phyloP scores from a whole-genome alignment of 1,140 invertebrate species.

The Kradibia gibbosae region DNA sequence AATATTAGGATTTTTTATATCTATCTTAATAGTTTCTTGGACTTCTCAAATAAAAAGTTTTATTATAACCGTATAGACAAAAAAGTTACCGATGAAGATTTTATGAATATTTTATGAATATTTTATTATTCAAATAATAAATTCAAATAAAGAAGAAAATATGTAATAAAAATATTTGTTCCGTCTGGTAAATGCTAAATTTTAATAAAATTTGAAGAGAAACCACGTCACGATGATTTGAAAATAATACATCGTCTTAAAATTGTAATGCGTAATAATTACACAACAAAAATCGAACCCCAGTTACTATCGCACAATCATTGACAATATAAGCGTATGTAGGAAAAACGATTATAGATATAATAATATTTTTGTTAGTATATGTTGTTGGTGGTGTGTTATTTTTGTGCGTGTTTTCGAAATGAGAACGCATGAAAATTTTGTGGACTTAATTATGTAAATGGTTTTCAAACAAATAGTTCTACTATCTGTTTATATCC shows the following conservation, averaged over 20 bases:
- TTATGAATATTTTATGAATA: neutral
- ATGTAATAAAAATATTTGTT: too few species aligned
- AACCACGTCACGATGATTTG: neutral
- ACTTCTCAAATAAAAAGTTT: too few species aligned
- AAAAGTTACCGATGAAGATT: neutral
- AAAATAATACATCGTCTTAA: neutral
- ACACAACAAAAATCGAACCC: neutral
- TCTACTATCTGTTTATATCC: neutral
- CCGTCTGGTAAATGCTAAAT: too few species aligned
- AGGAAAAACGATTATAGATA: neutral
- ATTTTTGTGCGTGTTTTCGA: neutral
- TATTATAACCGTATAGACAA: too few species aligned
- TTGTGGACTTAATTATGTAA: neutral
- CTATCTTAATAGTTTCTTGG: too few species aligned
- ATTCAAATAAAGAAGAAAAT: too few species aligned
- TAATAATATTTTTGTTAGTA: neutral
- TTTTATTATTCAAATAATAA: too few species aligned
- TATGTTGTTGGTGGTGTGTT: neutral
- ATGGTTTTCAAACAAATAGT: neutral
- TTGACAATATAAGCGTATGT: neutral
- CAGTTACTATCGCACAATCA: neutral
- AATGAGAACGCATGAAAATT: neutral
- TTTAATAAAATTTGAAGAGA: neutral
- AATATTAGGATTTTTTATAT: too few species aligned
- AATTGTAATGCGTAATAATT: neutral